Evolutionary conservation across 2,888 invertebrate species (phyloP).

Genomic region (Odontomyia ornata): DNA sequence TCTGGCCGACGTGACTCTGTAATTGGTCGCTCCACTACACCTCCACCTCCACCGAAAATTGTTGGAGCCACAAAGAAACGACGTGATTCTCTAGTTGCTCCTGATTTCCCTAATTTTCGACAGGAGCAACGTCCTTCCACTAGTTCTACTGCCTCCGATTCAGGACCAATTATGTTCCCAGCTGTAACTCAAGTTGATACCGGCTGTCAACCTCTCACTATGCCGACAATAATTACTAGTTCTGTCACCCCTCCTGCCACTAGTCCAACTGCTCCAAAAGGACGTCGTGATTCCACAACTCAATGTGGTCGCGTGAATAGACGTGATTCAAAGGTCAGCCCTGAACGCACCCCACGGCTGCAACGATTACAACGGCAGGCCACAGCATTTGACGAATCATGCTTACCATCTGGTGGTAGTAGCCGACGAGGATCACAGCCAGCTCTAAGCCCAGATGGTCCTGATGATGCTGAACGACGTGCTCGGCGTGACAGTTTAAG

Average conservation of each 20-base stretch:
- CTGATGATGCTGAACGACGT: constrained; percentile 74
- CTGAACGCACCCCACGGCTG: constrained; percentile 70
- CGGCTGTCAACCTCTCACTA: constrained; percentile 71
- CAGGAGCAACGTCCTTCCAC: constrained; percentile 76
- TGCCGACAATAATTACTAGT: constrained; percentile 83
- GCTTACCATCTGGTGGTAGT: constrained; percentile 74
- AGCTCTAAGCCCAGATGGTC: constrained; percentile 81
- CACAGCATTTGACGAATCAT: constrained; percentile 88
- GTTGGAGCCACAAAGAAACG: constrained; percentile 72
- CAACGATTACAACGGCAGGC: constrained; percentile 84
- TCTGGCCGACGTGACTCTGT: constrained; percentile 76
- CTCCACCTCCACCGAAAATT: constrained; percentile 68
- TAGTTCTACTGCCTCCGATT: constrained; percentile 78
- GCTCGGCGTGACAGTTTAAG: constrained; percentile 87
- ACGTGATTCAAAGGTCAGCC: constrained; percentile 75
- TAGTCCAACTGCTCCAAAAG: constrained; percentile 75
- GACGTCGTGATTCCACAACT: constrained; percentile 83
- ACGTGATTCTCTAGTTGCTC: constrained; percentile 67
- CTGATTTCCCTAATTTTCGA: constrained; percentile 65
- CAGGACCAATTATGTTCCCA: constrained; percentile 66
- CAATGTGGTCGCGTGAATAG: constrained; percentile 77
- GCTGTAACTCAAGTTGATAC: constrained; percentile 69
- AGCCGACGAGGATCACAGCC: constrained; percentile 82
- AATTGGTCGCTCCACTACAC: constrained; percentile 65
- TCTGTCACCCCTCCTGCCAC: constrained; percentile 85